Evolutionary conservation across 2,113 vertebrate genomes (phyloP), one percentile per base, ranked within the genome.

Genomic region (Cryptotis parvus): DNA sequence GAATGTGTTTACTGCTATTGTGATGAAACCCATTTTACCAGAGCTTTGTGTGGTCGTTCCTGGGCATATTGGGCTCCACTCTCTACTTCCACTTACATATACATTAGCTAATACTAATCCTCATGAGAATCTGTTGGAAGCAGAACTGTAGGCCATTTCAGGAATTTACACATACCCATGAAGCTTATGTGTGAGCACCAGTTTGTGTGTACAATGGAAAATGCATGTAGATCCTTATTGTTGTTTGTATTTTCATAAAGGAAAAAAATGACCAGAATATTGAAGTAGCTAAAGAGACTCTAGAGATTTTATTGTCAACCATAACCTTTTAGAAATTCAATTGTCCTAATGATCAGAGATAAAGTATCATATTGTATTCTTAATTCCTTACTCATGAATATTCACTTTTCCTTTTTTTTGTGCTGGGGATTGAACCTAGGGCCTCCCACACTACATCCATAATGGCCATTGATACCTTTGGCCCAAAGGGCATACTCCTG

Each of bases 251-350:
- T 90, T 72, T 52, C 16, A 52, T 52, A 52, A 52, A 52, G 16
- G 5, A 24, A 68, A 43, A 41, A 94, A 92, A 84, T 52, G 39
- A 89, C 45, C 29, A 80, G 77, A 84, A 33, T 74, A 79, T 31
- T 76, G 88, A 69, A 92, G 29, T 69, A 65, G 70, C 63, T 89
- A 83, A 93, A 80, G 68, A 87, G 14, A 52, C 33, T 78, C 33
- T 72, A 63, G 35, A 11, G 49, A 68, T 41, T 77, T 84, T 88
- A 2, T 69, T 78, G 27, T 63, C 18, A 92, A 80, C 68, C 31
- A 86, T 69, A 92, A 61, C 35, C 45, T 76, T 91, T 81, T 33
- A 80, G n/a, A 39, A 72, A 22, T 91, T 87, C 63, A 61, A 39
- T 52, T 20, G 87, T 87, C 33, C 39, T 84, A 84, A 70, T 70